Percentiles rank a stretch among this genome's conserved stretches.
phyloP scores from a whole-genome alignment of 2,797 vertebrate genomes.

The Darevskia nairensis region DNA sequence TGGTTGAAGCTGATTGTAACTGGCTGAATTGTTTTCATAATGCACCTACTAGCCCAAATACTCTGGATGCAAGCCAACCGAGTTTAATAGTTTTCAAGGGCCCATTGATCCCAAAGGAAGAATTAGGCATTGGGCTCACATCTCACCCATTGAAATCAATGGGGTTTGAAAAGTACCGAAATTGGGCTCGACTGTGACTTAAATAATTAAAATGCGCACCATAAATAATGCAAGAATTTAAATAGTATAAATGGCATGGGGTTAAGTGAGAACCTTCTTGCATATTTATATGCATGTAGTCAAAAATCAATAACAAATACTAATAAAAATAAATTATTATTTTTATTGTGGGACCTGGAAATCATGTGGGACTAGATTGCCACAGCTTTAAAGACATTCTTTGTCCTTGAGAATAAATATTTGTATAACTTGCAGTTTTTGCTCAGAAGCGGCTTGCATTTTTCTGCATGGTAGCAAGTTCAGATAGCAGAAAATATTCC shows the following conservation, averaged over 20 bases:
- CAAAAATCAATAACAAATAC: background rate
- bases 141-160: background rate
- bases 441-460: no score
- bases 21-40: background rate
- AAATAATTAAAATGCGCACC: background rate
- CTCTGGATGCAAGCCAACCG: background rate
- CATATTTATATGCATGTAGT: background rate
- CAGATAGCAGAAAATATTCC: no score
- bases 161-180: background rate
- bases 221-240: background rate
- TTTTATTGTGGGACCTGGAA: background rate
- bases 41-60: background rate
- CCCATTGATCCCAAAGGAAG: background rate
- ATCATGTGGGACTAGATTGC: background rate
- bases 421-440: no score
- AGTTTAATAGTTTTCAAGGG: background rate
- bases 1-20: slow-evolving; percentile 1
- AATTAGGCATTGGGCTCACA: background rate
- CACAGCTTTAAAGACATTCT: background rate
- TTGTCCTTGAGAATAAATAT: background rate
- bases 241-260: background rate
- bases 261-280: background rate
- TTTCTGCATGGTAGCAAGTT: no score
- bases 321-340: background rate
- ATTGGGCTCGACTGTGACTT: background rate